Percentiles rank a stretch among this genome's conserved stretches.
These are phyloP conservation scores for Agonum fuliginosum DNA, from an alignment of 2,888 invertebrate species.

Conservation along the genomic window DNA sequence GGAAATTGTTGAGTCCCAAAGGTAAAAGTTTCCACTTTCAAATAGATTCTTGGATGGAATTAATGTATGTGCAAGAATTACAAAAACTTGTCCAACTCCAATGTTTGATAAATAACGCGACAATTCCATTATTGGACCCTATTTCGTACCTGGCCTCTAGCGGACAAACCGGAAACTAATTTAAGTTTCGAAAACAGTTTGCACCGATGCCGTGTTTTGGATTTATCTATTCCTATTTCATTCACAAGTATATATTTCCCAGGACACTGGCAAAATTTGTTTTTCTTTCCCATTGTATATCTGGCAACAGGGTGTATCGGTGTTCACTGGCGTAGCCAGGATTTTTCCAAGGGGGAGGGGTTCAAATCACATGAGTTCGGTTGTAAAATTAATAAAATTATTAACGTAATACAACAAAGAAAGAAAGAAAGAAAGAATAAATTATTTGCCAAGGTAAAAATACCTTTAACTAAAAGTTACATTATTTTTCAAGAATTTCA, in stretches of 20 bases:
- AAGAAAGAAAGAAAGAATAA: too few species aligned
- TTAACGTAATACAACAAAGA: too few species aligned
- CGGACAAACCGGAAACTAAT: slow-evolving; percentile 57
- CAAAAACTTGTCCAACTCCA: slow-evolving; percentile 42
- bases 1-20: not conserved
- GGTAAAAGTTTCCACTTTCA: not conserved
- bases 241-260: slow-evolving; percentile 60
- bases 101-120: slow-evolving; percentile 58
- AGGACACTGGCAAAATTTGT: slow-evolving; percentile 53
- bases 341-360: too few species aligned
- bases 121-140: slow-evolving; percentile 57
- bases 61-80: slow-evolving; percentile 56
- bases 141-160: slow-evolving; percentile 58
- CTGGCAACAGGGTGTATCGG: slow-evolving; percentile 17
- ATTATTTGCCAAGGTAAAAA: too few species aligned
- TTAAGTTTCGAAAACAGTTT: slow-evolving; percentile 59
- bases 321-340: too few species aligned
- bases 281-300: slow-evolving; percentile 38
- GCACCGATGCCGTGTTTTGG: slow-evolving; percentile 51
- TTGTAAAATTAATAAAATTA: too few species aligned
- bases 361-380: too few species aligned
- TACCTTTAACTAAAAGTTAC: too few species aligned
- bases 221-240: slow-evolving; percentile 60
- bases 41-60: not conserved
- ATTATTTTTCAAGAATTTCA: too few species aligned